Base-by-base conservation (phyloP, 2,888 invertebrate species). In the Nomada hirtipes region DNA sequence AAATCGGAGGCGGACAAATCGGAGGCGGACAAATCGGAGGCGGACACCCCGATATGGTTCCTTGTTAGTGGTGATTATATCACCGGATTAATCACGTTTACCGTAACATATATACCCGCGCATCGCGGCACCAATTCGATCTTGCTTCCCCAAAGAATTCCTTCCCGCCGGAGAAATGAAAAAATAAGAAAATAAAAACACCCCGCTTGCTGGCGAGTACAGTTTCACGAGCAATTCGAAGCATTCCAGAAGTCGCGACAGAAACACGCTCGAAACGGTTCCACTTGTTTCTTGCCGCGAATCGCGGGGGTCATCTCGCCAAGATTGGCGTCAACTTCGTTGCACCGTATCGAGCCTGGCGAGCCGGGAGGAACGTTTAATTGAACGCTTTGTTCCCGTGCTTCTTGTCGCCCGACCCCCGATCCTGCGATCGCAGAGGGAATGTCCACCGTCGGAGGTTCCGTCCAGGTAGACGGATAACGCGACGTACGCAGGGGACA, bases 301-400 rank as follows among this genome's bases (percentile, higher is more conserved):
- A 20, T 29, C n/a, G 26, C 29, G 61, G n/a, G 69, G 60, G 36
- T 67, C 59, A 77, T 67, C 65, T 20, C 11, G 50, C 15, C 59
- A 18, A 4, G 67, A 78, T 65, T 61, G 83, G 82, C 77, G 82
- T 73, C 60, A 74, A 59, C 44, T 83, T 81, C 72, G 84, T 72
- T 79, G 55, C 85, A 75, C 75, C 55, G 79, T 73, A 10, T 69
- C 71, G 76, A 57, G 70, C 20, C 55, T 44, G 47, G 29, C 50
- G 47, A 23, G 73, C 36, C 15, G 44, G 61, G 69, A 71, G 50
- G 79, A 69, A 77, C 71, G 72, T 80, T 87, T 87, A 88, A 88
- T 88, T 78, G 83, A 87, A 86, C 76, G 81, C 77, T 88, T 87
- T 86, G 84, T 88, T 60, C 20, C 2, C 55, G 64, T 23, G 52